Conservation (phyloP, 35 echinoderm and acorn worm genomes). For the Chiridota heheva region DNA sequence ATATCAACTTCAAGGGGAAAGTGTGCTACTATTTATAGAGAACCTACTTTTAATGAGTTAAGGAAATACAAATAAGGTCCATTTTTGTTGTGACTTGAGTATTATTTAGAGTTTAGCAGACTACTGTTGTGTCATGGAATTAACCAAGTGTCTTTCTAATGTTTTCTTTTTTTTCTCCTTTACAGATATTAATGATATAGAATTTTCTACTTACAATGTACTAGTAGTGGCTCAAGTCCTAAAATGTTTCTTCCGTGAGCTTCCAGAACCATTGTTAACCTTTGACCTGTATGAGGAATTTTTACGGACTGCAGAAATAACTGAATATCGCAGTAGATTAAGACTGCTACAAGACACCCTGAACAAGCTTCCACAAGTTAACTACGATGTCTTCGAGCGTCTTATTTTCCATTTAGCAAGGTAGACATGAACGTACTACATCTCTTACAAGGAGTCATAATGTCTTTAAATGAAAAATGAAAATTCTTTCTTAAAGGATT, state of each 20-base stretch:
- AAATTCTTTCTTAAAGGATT: too few species aligned
- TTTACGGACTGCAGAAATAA: conserved; percentile 69
- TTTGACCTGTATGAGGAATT: conserved; percentile 98
- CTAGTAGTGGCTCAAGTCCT: conserved; percentile 84
- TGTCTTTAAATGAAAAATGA: background rate
- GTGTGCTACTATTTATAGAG: too few species aligned
- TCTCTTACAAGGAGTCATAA: background rate
- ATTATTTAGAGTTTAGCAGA: too few species aligned
- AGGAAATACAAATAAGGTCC: too few species aligned
- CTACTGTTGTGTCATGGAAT: too few species aligned
- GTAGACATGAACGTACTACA: conserved; percentile 10
- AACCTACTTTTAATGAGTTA: too few species aligned
- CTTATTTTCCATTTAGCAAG: conserved; percentile 96
- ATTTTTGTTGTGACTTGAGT: too few species aligned
- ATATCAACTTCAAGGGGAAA: too few species aligned
- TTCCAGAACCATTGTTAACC: conserved; percentile 89
- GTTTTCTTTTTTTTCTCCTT: background rate
- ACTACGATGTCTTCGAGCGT: conserved; percentile 88
- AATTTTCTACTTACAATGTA: conserved; percentile 77
- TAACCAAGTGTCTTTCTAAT: too few species aligned
- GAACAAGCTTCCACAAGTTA: conserved; percentile 73
- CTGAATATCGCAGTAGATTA: conserved; percentile 59
- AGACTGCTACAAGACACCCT: conserved; percentile 71
- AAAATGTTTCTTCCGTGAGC: conserved; percentile 97
- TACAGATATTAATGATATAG: conserved; percentile 77